Conservation (phyloP, 2,113 vertebrate genomes). For the Tachysurus fulvidraco region DNA sequence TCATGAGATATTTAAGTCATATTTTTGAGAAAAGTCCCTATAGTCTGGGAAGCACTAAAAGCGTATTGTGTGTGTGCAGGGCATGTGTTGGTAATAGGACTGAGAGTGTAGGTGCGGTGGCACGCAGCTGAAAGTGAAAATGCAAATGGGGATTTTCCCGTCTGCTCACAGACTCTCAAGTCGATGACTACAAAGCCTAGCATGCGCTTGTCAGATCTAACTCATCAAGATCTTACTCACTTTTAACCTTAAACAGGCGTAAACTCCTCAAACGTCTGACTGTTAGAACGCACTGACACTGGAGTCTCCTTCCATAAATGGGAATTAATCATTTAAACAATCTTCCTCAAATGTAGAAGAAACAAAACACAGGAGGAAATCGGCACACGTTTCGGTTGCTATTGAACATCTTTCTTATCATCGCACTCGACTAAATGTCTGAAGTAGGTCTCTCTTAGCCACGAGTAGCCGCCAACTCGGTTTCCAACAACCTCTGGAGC, state of each 20-base stretch:
- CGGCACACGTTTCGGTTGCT: neutral
- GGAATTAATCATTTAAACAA: too few relatives aligned
- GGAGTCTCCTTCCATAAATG: neutral
- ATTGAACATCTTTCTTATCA: neutral
- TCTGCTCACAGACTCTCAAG: neutral
- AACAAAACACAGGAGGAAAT: neutral
- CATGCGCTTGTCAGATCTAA: neutral
- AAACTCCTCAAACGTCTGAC: neutral
- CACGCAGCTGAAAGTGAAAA: neutral
- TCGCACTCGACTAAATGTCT: conserved; percentile 45
- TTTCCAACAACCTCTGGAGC: conserved; percentile 49
- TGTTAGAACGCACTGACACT: neutral
- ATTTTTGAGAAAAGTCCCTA: neutral
- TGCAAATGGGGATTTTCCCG: neutral
- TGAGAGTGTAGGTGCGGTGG: neutral
- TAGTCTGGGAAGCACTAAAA: neutral
- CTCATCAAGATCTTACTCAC: neutral
- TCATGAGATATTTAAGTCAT: neutral
- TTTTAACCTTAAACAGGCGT: too few relatives aligned
- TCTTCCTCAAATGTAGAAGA: neutral
- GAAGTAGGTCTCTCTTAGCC: conserved; percentile 46
- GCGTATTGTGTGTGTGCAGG: neutral
- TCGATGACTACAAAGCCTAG: neutral
- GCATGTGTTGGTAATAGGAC: neutral
- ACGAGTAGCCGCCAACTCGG: conserved; percentile 35